These are phyloP conservation scores for Erythrocebus patas DNA, from an alignment of 2,113 vertebrate species.

Conservation along the genomic window DNA sequence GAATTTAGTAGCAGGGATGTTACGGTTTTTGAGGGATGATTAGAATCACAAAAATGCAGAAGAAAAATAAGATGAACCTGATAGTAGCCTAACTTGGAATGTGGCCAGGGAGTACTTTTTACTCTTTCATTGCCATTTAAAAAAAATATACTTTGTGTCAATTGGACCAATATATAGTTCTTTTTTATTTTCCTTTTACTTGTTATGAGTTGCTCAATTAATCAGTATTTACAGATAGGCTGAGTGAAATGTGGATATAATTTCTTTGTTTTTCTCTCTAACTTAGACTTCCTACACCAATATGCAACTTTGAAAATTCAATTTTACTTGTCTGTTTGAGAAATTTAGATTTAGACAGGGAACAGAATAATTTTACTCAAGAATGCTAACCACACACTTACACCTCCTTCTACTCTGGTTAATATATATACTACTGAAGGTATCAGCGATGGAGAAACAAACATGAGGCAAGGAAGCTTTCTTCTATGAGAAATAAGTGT, in stretches of 20 bases:
- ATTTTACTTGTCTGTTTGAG: background rate
- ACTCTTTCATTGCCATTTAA: background rate
- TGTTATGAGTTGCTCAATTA: background rate
- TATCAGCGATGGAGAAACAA: background rate
- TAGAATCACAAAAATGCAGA: background rate
- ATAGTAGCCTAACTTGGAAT: background rate
- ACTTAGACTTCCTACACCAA: background rate
- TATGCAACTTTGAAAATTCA: background rate
- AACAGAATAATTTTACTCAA: background rate
- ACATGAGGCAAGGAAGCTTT: background rate
- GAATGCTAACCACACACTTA: background rate
- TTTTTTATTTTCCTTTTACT: background rate
- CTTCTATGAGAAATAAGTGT: background rate
- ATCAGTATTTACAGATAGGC: background rate
- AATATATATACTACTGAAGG: background rate
- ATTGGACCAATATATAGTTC: background rate
- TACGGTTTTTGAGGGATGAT: background rate
- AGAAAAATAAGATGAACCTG: background rate
- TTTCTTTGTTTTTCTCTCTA: background rate
- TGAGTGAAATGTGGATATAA: background rate
- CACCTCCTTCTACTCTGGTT: background rate
- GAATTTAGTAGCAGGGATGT: background rate
- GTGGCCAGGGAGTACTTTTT: background rate
- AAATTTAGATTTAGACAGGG: background rate
- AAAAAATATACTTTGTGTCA: background rate